Evolutionary conservation across 2,888 invertebrate genomes (phyloP), one percentile per base, ranked within the genome.

Genomic region (Cantharis rufa): DNA sequence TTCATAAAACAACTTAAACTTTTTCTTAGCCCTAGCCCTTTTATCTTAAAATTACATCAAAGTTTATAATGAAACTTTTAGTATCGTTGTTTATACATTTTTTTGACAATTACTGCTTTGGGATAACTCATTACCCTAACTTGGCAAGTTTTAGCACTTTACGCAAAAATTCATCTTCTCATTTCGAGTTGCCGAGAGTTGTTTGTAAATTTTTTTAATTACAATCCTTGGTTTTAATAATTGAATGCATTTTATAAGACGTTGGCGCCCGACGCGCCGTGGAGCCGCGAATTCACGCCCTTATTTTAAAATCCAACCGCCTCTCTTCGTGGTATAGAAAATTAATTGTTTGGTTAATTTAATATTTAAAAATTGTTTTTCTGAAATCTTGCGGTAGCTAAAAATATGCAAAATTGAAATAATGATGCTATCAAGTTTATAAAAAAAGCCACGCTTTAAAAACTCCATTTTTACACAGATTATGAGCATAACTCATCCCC

Each of bases 51-150:
- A 81, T 80, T 80, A 76, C 78, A 79, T 82, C 79, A 80, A 80
- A 82, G 80, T 82, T 82, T 81, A 78, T 81, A 81, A 80, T 82
- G 82, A 80, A 81, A 82, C 78, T 82, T 82, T 79, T 77, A 75
- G 79, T 81, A 82, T 75, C 80, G 82, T 81, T 82, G 82, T 82
- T 82, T 82, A 82, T 82, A 80, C 80, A 82, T 82, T 82, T 81
- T 48, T 81, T 79, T 74, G 79, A 81, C 82, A 82, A 82, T 82
- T 81, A 81, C 81, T 77, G 81, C 81, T 80, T 75, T 69, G 82
- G 82, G 82, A 81, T 81, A 74, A 74, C 79, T 81, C 81, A 80
- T 82, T 82, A 82, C 80, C 72, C 28, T 69, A 73, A 77, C 76
- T 74, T 75, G 69, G 73, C 18, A 48, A 48, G 48, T 48, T 48